Conservation (phyloP, 2,113 vertebrate genomes). For the Dasypus novemcinctus region DNA sequence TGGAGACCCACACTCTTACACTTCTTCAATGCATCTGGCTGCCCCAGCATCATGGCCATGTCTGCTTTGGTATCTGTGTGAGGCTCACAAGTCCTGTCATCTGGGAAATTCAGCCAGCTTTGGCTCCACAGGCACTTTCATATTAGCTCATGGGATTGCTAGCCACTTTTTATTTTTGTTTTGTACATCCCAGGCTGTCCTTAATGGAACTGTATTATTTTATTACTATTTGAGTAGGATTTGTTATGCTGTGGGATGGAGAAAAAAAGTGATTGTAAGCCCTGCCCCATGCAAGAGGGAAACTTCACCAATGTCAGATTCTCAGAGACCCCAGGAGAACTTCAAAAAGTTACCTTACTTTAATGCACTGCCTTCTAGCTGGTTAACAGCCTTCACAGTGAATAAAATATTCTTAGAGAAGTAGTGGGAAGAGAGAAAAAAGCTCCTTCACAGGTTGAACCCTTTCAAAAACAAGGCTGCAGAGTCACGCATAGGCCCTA, state of each 20-base stretch:
- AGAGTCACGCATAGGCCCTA: background rate
- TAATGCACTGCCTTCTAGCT: background rate
- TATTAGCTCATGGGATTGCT: background rate
- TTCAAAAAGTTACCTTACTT: background rate
- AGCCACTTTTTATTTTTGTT: background rate
- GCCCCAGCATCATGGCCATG: background rate
- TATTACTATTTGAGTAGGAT: background rate
- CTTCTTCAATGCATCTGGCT: background rate
- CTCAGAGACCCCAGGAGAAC: background rate
- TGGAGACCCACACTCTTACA: background rate
- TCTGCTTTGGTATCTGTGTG: background rate
- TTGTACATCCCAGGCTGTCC: background rate
- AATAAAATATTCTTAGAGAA: background rate
- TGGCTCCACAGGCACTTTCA: background rate
- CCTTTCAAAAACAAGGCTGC: background rate
- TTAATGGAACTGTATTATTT: background rate
- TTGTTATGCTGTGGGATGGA: background rate
- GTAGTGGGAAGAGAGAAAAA: background rate
- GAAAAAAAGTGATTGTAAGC: background rate
- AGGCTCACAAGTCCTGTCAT: background rate
- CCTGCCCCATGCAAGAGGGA: background rate
- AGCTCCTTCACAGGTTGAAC: background rate
- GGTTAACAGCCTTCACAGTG: background rate
- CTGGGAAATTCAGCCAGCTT: background rate
- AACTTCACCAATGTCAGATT: background rate